A percentile compares a stretch with the other conserved stretches of the same genome.
These are phyloP conservation scores for Acanthurus lineatus DNA, from an alignment of 2,797 vertebrate species.

Conservation along the genomic window DNA sequence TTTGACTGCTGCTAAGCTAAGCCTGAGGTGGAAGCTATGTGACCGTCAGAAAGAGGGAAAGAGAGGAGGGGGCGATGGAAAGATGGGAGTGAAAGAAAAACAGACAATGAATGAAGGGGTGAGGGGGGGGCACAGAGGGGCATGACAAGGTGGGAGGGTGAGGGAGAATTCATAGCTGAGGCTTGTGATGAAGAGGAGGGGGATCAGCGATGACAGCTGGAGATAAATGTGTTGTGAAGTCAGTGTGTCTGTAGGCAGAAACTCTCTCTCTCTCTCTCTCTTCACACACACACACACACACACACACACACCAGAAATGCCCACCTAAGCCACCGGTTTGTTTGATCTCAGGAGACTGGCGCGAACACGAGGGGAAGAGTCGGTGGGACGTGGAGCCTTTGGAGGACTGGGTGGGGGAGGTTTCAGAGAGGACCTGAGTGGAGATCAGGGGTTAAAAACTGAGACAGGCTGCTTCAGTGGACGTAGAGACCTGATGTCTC, in stretches of 20 bases:
- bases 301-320: slow-evolving; percentile 44
- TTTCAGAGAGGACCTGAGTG: slow-evolving; percentile 94
- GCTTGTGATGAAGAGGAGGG: slow-evolving; percentile 29
- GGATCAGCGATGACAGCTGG: slow-evolving; percentile 53
- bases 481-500: slow-evolving; percentile 16
- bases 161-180: background rate
- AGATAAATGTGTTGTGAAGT: slow-evolving; percentile 47
- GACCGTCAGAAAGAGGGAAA: slow-evolving; percentile 16
- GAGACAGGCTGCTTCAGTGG: background rate
- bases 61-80: slow-evolving; percentile 13
- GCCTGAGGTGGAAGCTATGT: slow-evolving; percentile 50
- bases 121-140: slow-evolving; percentile 8
- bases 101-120: slow-evolving; percentile 23
- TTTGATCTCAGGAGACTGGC: slow-evolving; percentile 94
- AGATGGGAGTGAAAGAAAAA: slow-evolving; percentile 18
- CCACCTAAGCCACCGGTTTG: slow-evolving; percentile 92
- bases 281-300: background rate
- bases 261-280: background rate
- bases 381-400: slow-evolving; percentile 87
- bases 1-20: slow-evolving; percentile 47
- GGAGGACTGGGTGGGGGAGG: slow-evolving; percentile 78
- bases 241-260: slow-evolving; percentile 26
- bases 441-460: slow-evolving; percentile 47
- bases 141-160: slow-evolving; percentile 17
- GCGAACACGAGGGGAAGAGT: slow-evolving; percentile 92